Base-by-base conservation (phyloP, 2,113 vertebrate genomes). In the Phylloscopus trochiloides region DNA sequence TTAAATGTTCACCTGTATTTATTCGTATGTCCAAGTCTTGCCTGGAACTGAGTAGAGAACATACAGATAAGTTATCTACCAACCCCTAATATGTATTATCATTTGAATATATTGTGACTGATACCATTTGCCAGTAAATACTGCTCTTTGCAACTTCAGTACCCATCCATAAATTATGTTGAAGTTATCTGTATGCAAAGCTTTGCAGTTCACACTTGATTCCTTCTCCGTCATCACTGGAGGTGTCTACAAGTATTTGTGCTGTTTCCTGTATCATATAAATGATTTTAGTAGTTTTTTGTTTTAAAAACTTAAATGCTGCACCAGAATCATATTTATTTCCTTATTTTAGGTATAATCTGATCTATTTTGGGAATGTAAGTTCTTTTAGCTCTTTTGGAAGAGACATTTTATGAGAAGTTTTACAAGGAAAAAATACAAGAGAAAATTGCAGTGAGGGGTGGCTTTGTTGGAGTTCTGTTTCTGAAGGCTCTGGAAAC, bases 291-390 rank as follows among this genome's bases (percentile, higher is more conserved):
- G 8, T 52, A 74, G 20, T 2, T 59, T 81, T 76, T 77, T 89
- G 7, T 19, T 85, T 71, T n/a, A 67, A 71, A 78, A 40, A 86
- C 10, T 54, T 84, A 78, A 80, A 74, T 38, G 38, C 16, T 91
- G 32, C 31, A 67, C 7, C 20, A 43, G 10, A 74, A 2, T 16
- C 0, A 0, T 58, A 61, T 54, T 83, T 42, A 74, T 66, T 83
- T 92, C 24, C 8, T 77, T 54, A 28, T 43, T 77, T 87, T 68
- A 74, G 21, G 38, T 75, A n/a, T 26, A 31, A 57, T 65, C 17
- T 54, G n/a, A 48, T 66, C 50, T 2, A 32, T 21, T 3, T 63
- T 3, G 3, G 43, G 34, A 87, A 81, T 0, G 0, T 45, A 45
- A 66, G 76, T 58, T 65, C 16, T 75, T 74, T 51, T 34, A 77